phyloP scores from a whole-genome alignment of 2,888 invertebrate genomes.

The Luffia ferchaultella region DNA sequence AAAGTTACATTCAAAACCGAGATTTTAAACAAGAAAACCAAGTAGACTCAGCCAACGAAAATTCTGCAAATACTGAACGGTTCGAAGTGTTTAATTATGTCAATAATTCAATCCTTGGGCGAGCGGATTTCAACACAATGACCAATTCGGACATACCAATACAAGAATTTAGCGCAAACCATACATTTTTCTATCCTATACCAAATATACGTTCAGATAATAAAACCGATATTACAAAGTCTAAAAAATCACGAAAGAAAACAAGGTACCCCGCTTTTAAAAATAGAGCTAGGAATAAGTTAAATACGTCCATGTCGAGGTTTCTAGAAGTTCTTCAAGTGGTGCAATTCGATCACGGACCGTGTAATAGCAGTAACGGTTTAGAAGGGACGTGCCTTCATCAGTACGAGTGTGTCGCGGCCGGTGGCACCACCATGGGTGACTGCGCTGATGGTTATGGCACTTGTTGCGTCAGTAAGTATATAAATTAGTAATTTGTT shows the following conservation, averaged over 20 bases:
- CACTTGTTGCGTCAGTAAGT: constrained; percentile 80
- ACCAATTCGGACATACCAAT: not conserved
- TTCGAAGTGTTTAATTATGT: not conserved
- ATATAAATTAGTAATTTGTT: no score
- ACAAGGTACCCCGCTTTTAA: not conserved
- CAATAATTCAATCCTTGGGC: not conserved
- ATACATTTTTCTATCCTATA: not conserved
- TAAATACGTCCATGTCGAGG: no score
- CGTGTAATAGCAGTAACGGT: constrained; percentile 63
- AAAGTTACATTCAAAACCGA: not conserved
- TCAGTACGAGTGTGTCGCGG: constrained; percentile 69
- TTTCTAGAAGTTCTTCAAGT: constrained; percentile 77
- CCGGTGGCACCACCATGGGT: constrained; percentile 71
- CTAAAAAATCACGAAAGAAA: not conserved
- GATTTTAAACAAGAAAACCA: not conserved
- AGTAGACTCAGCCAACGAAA: not conserved
- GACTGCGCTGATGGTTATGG: constrained; percentile 77
- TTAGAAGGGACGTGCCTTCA: constrained; percentile 77
- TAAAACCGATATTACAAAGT: not conserved
- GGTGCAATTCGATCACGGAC: constrained; percentile 72
- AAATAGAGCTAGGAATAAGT: not conserved
- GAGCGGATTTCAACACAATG: not conserved
- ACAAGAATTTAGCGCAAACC: not conserved
- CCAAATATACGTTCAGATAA: not conserved
- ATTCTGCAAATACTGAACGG: not conserved